Evolutionary conservation across 2,888 invertebrate species (phyloP), one percentile per base, ranked within the genome.

Genomic region (Exocentrus adspersus): DNA sequence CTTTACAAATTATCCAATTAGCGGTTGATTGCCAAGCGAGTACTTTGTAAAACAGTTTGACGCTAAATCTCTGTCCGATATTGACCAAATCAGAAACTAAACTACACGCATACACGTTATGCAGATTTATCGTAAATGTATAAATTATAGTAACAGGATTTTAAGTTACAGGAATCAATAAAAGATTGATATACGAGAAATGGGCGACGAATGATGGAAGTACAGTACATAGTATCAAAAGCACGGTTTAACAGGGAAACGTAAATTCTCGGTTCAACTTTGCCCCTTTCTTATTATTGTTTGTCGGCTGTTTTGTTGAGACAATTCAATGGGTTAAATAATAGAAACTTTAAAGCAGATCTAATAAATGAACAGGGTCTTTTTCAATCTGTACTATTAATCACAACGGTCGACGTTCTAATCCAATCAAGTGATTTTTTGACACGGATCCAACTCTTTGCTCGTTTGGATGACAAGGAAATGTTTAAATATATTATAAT

Each of bases 251-350:
- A 48, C 64, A 48, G 56, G 63, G 63, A 58, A 62, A 58, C 58
- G 62, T 60, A 64, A 67, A 67, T 63, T 67, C 65, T 67, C 65
- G 69, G 62, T 65, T 69, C 58, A 61, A 67, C 59, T 54, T 43
- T 30, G 54, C 43, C 62, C 64, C 60, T 64, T 64, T 54, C 58
- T n/a, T 62, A 69, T 67, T 69, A 62, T 65, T 62, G 65, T 65
- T 67, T 63, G 65, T 62, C 58, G 57, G 53, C 20, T 17, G 45
- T 21, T 54, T 48, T 45, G 45, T 54, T 48, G 46, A n/a, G n/a
- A 53, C 60, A 42, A 42, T 60, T 28, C 60, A 60, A 60, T 53
- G 41, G 48, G 37, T 42, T 54, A 54, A 48, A 48, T 54, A 20
- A 61, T 52, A 61, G 54, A 20, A 10, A 50, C 12, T 45, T 52